phyloP scores from a whole-genome alignment of 1,140 invertebrate genomes.

The Pantala flavescens region DNA sequence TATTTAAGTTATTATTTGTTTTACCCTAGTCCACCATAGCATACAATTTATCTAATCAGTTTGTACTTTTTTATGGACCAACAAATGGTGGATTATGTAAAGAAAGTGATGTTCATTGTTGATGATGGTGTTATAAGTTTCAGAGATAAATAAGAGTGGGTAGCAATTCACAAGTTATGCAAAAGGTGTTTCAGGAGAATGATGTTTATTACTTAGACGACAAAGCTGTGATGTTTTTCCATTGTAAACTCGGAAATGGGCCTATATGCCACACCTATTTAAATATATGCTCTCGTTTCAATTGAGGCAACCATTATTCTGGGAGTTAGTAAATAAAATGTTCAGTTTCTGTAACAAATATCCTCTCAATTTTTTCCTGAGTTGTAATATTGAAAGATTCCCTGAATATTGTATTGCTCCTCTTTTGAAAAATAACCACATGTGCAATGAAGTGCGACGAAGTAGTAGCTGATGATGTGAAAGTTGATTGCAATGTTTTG shows the following conservation, averaged over 20 bases:
- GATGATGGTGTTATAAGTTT: neutral
- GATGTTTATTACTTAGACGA: neutral
- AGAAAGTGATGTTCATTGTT: neutral
- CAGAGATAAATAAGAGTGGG: neutral
- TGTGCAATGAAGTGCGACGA: slow-evolving; percentile 4
- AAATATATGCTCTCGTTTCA: neutral
- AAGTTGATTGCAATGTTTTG: neutral
- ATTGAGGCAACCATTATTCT: neutral
- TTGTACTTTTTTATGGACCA: slow-evolving; percentile 2
- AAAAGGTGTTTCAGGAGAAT: neutral
- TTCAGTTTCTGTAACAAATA: neutral
- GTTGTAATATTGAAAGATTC: neutral
- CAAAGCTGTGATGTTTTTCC: slow-evolving; percentile 7
- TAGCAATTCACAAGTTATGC: neutral
- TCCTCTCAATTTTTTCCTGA: neutral
- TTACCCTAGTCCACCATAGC: neutral
- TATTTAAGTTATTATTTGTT: neutral
- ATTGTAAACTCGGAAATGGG: slow-evolving; percentile 1
- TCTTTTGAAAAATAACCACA: neutral
- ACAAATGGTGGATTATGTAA: neutral
- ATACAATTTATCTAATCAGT: neutral
- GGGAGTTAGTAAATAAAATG: slow-evolving; percentile 3
- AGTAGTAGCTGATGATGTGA: slow-evolving; percentile 1
- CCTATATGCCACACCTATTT: neutral
- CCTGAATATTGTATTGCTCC: neutral